These are phyloP conservation scores for Mugil cephalus DNA, from an alignment of 2,113 vertebrate species.

Conservation along the genomic window DNA sequence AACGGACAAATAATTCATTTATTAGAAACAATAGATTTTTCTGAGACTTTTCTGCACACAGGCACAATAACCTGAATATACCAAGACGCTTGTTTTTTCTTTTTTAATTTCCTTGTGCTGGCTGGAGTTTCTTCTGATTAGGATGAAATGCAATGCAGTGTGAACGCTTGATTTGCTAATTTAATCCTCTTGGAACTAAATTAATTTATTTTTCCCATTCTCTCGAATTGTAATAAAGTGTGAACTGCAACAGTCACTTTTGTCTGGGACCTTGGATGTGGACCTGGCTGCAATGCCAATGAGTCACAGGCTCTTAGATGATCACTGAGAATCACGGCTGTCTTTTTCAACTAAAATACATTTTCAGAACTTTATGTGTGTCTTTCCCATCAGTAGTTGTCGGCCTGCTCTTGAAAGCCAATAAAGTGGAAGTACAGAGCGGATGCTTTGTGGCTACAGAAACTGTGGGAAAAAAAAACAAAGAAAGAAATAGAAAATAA, in stretches of 20 bases:
- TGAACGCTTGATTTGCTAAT: background rate
- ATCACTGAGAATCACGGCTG: background rate
- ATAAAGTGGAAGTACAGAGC: constrained; percentile 33
- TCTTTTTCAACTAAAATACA: constrained; percentile 2
- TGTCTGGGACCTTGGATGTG: background rate
- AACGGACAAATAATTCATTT: constrained; percentile 20
- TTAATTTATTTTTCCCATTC: background rate
- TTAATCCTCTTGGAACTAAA: background rate
- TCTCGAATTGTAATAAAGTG: constrained; percentile 5
- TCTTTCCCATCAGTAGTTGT: constrained; percentile 6
- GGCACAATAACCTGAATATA: constrained; percentile 6
- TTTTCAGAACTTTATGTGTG: constrained; percentile 19
- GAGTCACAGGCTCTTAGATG: background rate
- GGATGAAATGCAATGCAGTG: no score
- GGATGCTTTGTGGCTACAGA: constrained; percentile 18
- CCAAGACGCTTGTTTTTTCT: background rate
- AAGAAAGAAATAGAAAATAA: constrained; percentile 27
- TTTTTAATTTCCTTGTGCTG: background rate
- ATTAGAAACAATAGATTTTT: constrained; percentile 14
- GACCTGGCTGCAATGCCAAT: background rate
- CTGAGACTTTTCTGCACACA: constrained; percentile 3
- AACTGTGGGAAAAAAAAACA: constrained; percentile 42
- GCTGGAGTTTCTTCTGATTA: constrained; percentile 11
- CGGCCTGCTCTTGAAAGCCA: constrained; percentile 12
- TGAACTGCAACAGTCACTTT: background rate